Evolutionary conservation across 2,888 invertebrate species (phyloP).

Genomic region (Hirtodrosophila alboralis): DNA sequence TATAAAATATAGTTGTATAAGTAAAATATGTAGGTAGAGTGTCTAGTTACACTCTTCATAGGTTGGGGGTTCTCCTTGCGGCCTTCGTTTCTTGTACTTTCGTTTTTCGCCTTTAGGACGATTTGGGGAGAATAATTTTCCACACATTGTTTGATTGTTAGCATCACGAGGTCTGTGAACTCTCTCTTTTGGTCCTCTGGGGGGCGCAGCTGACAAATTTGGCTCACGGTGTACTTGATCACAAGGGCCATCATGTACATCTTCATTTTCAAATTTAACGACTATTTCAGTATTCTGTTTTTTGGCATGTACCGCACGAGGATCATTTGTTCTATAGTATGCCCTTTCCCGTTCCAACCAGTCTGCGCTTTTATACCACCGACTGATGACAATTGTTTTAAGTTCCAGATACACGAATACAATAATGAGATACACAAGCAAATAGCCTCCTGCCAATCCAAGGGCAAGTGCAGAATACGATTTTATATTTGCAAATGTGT

Average conservation of each 20-base stretch:
- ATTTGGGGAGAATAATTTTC: too few species aligned
- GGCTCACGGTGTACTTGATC: not conserved
- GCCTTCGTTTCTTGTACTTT: not conserved
- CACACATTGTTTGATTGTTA: too few species aligned
- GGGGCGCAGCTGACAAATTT: not conserved
- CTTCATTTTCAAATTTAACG: not conserved
- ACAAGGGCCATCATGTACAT: not conserved
- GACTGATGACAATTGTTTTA: not conserved
- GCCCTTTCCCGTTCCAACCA: constrained; percentile 1
- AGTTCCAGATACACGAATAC: constrained; percentile 9
- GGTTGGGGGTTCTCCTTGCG: not conserved
- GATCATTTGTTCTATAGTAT: not conserved
- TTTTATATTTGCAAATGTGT: not conserved
- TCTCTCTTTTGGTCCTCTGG: not conserved
- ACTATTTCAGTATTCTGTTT: not conserved
- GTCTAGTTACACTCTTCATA: not conserved
- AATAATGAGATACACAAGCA: constrained; percentile 25
- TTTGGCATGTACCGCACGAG: not conserved
- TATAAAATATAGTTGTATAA: not conserved
- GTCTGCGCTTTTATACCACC: constrained; percentile 6
- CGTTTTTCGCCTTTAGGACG: too few species aligned
- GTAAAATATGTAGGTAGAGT: not conserved
- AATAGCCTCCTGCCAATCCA: constrained; percentile 9
- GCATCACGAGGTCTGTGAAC: not conserved
- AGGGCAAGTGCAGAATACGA: constrained; percentile 1